These are phyloP conservation scores for Thecocarcelia acutangulata DNA, from an alignment of 2,888 invertebrate genomes.

Conservation along the genomic window DNA sequence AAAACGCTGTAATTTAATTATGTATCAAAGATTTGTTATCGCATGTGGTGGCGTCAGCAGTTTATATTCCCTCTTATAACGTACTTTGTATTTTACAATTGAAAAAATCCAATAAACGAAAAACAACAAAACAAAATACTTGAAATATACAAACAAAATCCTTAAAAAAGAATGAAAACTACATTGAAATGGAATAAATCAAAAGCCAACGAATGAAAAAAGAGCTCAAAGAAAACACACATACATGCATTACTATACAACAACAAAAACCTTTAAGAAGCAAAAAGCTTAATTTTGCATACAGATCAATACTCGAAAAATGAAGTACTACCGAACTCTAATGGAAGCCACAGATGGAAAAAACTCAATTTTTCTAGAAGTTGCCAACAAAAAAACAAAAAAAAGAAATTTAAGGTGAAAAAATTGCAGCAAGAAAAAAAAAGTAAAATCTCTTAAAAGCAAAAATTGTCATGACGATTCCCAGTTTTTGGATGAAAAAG, in stretches of 20 bases:
- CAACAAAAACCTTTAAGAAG: conserved; percentile 54
- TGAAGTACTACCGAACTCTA: conserved; percentile 35
- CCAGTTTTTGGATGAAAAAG: conserved; percentile 45
- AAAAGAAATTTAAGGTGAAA: conserved; percentile 46
- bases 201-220: conserved; percentile 48
- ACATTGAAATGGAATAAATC: conserved; percentile 65
- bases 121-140: conserved; percentile 49
- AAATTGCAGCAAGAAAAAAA: conserved; percentile 18
- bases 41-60: conserved; percentile 72
- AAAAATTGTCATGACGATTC: conserved; percentile 62
- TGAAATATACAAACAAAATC: conserved; percentile 38
- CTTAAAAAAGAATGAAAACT: conserved; percentile 16
- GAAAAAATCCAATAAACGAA: conserved; percentile 61
- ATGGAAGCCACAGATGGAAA: conserved; percentile 20
- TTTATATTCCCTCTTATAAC: conserved; percentile 47
- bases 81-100: conserved; percentile 54
- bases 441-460: conserved; percentile 28
- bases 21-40: conserved; percentile 81
- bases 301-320: conserved; percentile 62
- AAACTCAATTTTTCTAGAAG: conserved; percentile 24
- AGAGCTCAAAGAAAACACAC: conserved; percentile 42
- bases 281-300: conserved; percentile 48
- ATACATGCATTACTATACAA: too few species aligned
- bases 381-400: not conserved
- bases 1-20: conserved; percentile 82